Evolutionary conservation across 2,113 vertebrate species (phyloP), one percentile per base, ranked within the genome.

Genomic region (Sander vitreus): DNA sequence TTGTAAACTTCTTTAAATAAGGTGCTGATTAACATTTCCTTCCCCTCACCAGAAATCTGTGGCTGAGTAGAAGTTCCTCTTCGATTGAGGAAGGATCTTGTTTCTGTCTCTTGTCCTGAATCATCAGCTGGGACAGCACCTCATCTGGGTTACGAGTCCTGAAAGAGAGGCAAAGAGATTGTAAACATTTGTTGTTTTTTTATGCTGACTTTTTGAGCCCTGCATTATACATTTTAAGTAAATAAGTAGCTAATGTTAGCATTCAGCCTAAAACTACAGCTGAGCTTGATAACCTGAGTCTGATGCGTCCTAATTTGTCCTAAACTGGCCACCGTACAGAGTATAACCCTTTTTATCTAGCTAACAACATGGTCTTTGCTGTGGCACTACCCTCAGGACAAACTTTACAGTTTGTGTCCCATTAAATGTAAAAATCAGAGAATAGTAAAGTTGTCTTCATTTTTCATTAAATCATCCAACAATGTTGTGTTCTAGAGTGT

Each of bases 91-190:
- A 45, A 5, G 78, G 18, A 6, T 76, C 48, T 15, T 64, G 86
- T 74, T 89, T 95, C 59, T 55, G 83, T 76, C 91, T 92, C 78
- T 95, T 95, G 73, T 94, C 92, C 60, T 63, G 74, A 65, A 60
- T 64, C 21, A 30, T 39, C 80, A 86, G 59, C 80, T 85, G 39
- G 62, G 81, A 81, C 15, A 51, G 53, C 12, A 39, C 1, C 10
- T 90, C 85, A 0, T 94, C 93, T 2, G 70, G 57, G 1, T 83
- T 64, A 2, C 85, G 88, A 6, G 54, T 47, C 76, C 95, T 96
- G 1, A 39, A 45, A 6, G 4, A 50, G 21, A 54, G 21, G 57
- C 6, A 19, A 5, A 12, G 15, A 39, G 16, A 13, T 7, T 18
- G 14, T 48, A 5, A 57, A 64, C 23, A 25, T 43, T n/a, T 59